Conservation (phyloP, 2,888 invertebrate species). For the Leptinotarsa peninsularis region DNA sequence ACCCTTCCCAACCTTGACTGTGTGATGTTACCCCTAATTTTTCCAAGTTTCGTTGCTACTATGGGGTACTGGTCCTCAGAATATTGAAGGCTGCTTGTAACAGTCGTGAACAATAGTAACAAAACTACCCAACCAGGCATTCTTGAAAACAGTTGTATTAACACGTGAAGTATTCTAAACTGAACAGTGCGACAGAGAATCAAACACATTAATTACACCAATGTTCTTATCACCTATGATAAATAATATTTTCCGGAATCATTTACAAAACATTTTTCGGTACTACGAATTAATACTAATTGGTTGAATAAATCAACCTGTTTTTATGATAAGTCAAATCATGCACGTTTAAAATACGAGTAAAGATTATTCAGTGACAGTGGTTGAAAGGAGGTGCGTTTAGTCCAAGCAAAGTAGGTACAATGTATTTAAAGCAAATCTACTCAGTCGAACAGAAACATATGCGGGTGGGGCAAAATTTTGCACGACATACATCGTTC, state of each 20-base stretch:
- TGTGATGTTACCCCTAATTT: conserved; percentile 54
- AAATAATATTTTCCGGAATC: background rate
- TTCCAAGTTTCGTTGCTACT: conserved; percentile 53
- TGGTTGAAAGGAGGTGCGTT: background rate
- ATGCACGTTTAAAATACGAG: background rate
- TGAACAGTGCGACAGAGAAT: background rate
- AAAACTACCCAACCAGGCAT: background rate
- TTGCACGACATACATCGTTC: too few species aligned
- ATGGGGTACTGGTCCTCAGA: conserved; percentile 48
- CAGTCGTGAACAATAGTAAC: background rate
- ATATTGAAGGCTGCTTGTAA: background rate
- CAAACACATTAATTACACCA: background rate
- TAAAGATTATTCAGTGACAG: background rate
- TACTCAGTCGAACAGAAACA: too few species aligned
- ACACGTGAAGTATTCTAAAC: background rate
- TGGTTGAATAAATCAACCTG: background rate
- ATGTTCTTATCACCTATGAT: background rate
- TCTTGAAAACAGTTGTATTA: background rate
- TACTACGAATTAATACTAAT: background rate
- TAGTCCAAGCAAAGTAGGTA: background rate
- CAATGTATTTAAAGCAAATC: too few species aligned
- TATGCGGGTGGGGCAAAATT: too few species aligned
- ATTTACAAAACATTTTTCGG: background rate
- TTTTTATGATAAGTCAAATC: background rate
- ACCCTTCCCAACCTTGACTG: conserved; percentile 54